Conservation (phyloP, 1,140 invertebrate genomes). For the Drosophila sechellia region DNA sequence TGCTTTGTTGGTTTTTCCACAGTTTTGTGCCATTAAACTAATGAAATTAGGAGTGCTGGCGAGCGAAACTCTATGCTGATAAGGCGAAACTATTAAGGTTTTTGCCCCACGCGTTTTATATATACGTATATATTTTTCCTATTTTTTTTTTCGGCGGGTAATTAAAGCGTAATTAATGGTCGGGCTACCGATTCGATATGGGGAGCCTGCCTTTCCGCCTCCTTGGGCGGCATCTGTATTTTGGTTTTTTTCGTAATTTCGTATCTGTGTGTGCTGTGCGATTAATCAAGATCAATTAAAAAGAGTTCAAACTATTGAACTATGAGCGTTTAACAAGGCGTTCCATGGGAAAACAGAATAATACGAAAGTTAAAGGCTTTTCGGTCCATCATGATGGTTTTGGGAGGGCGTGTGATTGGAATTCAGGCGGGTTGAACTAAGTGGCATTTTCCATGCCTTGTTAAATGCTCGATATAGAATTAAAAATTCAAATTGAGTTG, state of each 20-base stretch:
- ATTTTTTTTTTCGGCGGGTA: slow-evolving; percentile 48
- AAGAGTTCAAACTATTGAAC: slow-evolving; percentile 80
- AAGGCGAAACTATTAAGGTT: slow-evolving; percentile 78
- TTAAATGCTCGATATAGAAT: slow-evolving; percentile 10
- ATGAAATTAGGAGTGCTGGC: slow-evolving; percentile 71
- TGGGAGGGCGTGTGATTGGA: slow-evolving; percentile 51
- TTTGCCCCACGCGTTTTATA: slow-evolving; percentile 32
- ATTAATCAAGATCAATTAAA: slow-evolving; percentile 82
- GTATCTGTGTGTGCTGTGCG: slow-evolving; percentile 61
- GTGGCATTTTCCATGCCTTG: slow-evolving; percentile 47
- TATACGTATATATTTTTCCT: neutral
- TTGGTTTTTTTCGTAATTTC: neutral
- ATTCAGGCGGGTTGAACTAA: slow-evolving; percentile 42
- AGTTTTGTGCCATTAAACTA: slow-evolving; percentile 74
- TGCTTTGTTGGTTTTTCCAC: slow-evolving; percentile 61
- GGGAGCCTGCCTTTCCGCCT: slow-evolving; percentile 33
- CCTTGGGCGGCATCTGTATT: slow-evolving; percentile 27
- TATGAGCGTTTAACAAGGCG: slow-evolving; percentile 55
- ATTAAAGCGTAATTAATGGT: slow-evolving; percentile 79
- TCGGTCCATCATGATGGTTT: slow-evolving; percentile 30
- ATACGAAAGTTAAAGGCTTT: slow-evolving; percentile 42
- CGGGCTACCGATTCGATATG: slow-evolving; percentile 42
- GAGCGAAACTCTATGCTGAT: slow-evolving; percentile 75
- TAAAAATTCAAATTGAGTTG: slow-evolving; percentile 7
- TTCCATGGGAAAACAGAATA: slow-evolving; percentile 53